These are phyloP conservation scores for Temnothorax longispinosus DNA, from an alignment of 1,140 invertebrate genomes.

Conservation along the genomic window DNA sequence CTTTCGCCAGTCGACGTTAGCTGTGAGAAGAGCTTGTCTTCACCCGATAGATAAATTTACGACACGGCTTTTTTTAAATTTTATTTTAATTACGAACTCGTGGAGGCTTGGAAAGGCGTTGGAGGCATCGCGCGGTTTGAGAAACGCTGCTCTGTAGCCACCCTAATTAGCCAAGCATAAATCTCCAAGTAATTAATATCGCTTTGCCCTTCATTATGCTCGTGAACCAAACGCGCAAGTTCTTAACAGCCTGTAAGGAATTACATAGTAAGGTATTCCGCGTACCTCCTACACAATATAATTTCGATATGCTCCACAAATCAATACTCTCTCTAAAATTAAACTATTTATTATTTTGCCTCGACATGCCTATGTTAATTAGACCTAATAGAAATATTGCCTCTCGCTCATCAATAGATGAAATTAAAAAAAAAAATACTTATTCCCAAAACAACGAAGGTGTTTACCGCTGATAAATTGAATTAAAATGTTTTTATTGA, in stretches of 20 bases:
- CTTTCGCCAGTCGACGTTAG: not conserved
- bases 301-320: not conserved
- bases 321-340: slow-evolving; percentile 2
- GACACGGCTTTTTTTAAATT: not conserved
- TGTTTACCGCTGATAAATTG: not conserved
- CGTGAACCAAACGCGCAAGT: not conserved
- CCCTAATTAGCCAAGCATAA: not conserved
- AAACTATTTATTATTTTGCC: not conserved
- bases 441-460: not conserved
- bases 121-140: not conserved
- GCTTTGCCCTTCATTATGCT: slow-evolving; percentile 2
- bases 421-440: not conserved
- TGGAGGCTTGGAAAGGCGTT: not conserved
- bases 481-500: slow-evolving; percentile 49
- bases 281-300: not conserved
- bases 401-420: not conserved
- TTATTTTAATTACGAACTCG: not conserved
- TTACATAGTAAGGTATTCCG: not conserved
- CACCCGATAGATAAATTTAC: not conserved
- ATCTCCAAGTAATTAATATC: slow-evolving; percentile 16
- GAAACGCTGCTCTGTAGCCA: not conserved
- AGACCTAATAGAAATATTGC: not conserved
- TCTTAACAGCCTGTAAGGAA: slow-evolving; percentile 1
- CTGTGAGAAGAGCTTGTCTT: not conserved
- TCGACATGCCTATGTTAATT: not conserved